Evolutionary conservation across 1,140 invertebrate species (phyloP).

Genomic region (Nasonia giraulti): DNA sequence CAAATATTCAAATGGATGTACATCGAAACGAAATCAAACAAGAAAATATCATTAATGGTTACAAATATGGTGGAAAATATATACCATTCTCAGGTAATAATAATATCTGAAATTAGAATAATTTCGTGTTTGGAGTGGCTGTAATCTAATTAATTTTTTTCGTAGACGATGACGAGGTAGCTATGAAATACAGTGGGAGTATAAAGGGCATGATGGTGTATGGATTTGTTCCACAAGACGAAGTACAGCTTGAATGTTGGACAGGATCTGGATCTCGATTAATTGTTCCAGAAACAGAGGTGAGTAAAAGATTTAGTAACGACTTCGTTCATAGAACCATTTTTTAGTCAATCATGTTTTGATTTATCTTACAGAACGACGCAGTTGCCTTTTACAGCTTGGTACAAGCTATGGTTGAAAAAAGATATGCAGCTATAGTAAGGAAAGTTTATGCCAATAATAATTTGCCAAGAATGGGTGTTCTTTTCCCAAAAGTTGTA

Average conservation of each 20-base stretch:
- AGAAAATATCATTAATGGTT: constrained; percentile 57
- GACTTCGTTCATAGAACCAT: too few species aligned
- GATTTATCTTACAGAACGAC: constrained; percentile 38
- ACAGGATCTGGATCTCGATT: constrained; percentile 50
- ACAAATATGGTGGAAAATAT: constrained; percentile 57
- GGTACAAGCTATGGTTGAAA: constrained; percentile 51
- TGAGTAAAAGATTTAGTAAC: background rate
- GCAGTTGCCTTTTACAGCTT: constrained; percentile 52
- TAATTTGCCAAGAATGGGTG: constrained; percentile 51
- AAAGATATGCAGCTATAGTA: constrained; percentile 51
- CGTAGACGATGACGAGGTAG: constrained; percentile 53
- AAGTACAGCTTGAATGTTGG: constrained; percentile 51
- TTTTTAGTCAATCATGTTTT: background rate
- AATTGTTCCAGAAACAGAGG: constrained; percentile 49
- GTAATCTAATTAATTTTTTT: constrained; percentile 14
- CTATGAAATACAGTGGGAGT: constrained; percentile 40
- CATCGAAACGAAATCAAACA: constrained; percentile 45
- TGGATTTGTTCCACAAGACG: constrained; percentile 50
- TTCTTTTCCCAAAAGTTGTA: constrained; percentile 52
- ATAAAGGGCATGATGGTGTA: constrained; percentile 51
- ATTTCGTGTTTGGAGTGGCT: background rate
- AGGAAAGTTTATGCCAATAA: constrained; percentile 53
- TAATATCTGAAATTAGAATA: background rate
- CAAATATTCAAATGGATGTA: constrained; percentile 44
- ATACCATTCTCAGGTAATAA: constrained; percentile 52